These are phyloP conservation scores for Hipposideros armiger DNA, from an alignment of 2,113 vertebrate species.

Conservation along the genomic window DNA sequence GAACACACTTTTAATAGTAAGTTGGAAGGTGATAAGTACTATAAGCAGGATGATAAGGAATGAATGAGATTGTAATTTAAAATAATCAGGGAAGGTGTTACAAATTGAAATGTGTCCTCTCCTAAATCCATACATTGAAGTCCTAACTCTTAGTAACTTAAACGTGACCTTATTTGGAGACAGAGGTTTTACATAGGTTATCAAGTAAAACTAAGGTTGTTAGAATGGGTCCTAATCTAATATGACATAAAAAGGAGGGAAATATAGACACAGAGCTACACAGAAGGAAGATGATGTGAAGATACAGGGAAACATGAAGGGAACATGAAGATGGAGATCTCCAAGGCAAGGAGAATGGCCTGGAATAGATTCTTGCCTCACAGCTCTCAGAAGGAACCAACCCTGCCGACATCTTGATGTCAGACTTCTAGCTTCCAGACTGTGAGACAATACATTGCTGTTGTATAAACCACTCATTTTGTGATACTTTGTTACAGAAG, in stretches of 20 bases:
- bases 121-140: not conserved
- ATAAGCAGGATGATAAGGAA: not conserved
- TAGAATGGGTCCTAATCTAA: not conserved
- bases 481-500: not conserved
- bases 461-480: not conserved
- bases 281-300: not conserved
- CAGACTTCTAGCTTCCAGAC: not conserved
- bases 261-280: not conserved
- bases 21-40: not conserved
- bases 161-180: not conserved
- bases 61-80: not conserved
- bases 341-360: not conserved
- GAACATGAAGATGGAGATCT: not conserved
- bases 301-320: not conserved
- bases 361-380: not conserved
- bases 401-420: not conserved
- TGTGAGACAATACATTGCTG: not conserved
- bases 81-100: not conserved
- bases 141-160: not conserved
- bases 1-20: not conserved
- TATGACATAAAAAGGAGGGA: not conserved
- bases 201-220: not conserved
- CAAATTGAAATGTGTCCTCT: not conserved
- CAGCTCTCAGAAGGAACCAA: not conserved
- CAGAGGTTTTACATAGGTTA: not conserved